Evolutionary conservation across 2,113 vertebrate species (phyloP).

Genomic region (Corythaeola cristata): DNA sequence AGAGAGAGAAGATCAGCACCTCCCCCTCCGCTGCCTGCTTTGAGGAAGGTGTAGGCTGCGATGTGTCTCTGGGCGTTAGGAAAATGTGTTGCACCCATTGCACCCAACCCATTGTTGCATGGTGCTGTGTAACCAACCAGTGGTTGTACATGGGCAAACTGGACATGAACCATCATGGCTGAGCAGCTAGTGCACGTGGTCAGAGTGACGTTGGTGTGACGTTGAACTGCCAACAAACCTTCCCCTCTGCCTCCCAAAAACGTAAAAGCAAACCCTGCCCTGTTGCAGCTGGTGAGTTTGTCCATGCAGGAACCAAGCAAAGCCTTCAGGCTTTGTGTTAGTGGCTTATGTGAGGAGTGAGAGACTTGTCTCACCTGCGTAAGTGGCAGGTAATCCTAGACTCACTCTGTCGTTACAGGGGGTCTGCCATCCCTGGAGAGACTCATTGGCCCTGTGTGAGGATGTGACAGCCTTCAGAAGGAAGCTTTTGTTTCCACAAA

Average conservation of each 20-base stretch:
- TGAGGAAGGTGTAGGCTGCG: background rate
- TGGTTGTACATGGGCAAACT: background rate
- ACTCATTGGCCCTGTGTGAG: background rate
- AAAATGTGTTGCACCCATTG: background rate
- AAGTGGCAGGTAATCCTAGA: background rate
- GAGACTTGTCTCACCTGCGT: background rate
- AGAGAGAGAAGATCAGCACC: background rate
- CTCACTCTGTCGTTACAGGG: background rate
- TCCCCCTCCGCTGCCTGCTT: background rate
- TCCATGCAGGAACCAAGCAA: background rate
- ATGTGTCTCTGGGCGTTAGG: background rate
- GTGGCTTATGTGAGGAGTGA: background rate
- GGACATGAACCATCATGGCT: background rate
- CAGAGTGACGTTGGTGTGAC: background rate
- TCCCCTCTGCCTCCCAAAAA: background rate
- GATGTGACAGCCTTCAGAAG: background rate
- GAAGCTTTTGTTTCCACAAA: background rate
- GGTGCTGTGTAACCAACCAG: fast-evolving
- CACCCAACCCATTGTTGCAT: background rate
- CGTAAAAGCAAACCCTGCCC: background rate
- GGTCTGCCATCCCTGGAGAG: background rate
- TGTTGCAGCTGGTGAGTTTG: background rate
- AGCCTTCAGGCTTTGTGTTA: background rate
- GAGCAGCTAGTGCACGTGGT: background rate
- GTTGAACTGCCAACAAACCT: background rate